Base-by-base conservation (phyloP, 2,888 invertebrate genomes). In the Isotomurus palustris region DNA sequence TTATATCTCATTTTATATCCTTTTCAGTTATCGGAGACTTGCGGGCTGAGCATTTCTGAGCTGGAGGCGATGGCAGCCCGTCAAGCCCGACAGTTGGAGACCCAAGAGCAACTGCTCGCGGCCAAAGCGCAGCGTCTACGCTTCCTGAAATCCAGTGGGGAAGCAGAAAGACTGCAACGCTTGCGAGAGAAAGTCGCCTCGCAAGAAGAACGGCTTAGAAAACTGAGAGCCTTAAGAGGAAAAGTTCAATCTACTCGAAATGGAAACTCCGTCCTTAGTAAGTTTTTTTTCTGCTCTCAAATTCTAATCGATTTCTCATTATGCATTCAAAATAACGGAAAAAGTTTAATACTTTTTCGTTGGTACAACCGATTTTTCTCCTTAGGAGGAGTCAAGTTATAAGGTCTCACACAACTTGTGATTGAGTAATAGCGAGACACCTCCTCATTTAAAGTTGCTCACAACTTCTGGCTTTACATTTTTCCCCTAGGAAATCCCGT, bases 61-160 rank as follows among this genome's bases (percentile, higher is more conserved):
- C 87, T 95, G 82, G 92, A 93, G 83, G 92, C 92, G 78, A 94
- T 95, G 92, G 95, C 95, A 77, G 84, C 91, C 77, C 84, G 93
- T 75, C 96, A 96, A 82, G 94, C 95, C 82, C 89, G 92, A 79
- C 93, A 95, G 83, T 93, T 95, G 76, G 93, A 94, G 82, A 87
- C 89, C 75, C 95, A 95, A 82, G 90, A 91, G 77, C 83, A 86
- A 80, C 82, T 91, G 79, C 83, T 93, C 75, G 88, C 90, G 73
- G 91, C 91, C 73, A 90, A 91, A 79, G 92, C 92, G 80, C 91
- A 92, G 79, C 82, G 92, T 73, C 82, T 93, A 77, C 85, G 93
- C 75, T 93, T 91, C 81, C 84, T 95, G 73, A 92, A 92, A 79
- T 91, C 92, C 77, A 66, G 68, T 21, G 91, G 93, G 77, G 93